phyloP scores from a whole-genome alignment of 2,113 vertebrate genomes.

The Hystrix cristata region DNA sequence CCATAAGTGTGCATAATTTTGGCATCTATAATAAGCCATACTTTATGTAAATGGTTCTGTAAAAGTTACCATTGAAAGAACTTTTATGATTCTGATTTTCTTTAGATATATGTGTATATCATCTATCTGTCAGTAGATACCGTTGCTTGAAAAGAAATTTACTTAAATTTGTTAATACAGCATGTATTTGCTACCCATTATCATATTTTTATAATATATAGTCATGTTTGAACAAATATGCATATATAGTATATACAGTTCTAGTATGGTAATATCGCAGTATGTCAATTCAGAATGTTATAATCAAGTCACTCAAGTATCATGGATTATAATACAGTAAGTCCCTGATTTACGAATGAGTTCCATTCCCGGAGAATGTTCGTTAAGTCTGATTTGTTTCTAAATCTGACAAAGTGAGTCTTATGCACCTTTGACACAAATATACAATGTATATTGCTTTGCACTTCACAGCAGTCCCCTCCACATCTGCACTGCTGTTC shows the following conservation, averaged over 20 bases:
- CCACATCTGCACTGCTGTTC: not conserved
- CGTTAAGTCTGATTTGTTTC: not conserved
- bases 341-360: not conserved
- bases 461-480: not conserved
- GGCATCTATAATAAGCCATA: not conserved
- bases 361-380: not conserved
- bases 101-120: not conserved
- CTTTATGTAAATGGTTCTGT: not conserved
- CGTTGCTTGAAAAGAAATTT: not conserved
- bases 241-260: not conserved
- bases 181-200: not conserved
- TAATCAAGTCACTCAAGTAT: not conserved
- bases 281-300: not conserved
- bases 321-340: not conserved
- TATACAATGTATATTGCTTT: not conserved
- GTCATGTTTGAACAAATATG: not conserved
- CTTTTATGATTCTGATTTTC: not conserved
- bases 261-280: not conserved
- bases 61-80: conserved; percentile 9
- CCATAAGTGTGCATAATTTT: not conserved
- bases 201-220: not conserved
- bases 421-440: not conserved
- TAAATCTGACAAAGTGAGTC: not conserved
- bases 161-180: not conserved
- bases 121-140: not conserved